phyloP scores from a whole-genome alignment of 2,888 invertebrate genomes.

The Melangyna quadrimaculata region DNA sequence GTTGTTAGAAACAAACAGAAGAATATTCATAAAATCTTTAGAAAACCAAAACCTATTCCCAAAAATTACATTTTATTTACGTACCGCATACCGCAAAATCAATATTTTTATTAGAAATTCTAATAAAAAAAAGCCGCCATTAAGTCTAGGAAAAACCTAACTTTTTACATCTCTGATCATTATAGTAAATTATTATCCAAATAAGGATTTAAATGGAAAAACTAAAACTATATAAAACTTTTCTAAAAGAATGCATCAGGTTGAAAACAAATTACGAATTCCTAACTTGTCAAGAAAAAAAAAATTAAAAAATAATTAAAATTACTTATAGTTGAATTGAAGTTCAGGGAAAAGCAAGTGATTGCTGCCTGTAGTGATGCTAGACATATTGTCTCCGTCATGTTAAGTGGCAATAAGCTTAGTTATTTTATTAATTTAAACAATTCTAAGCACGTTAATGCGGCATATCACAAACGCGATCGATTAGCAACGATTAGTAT shows the following conservation, averaged over 20 bases:
- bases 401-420: constrained; percentile 58
- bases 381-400: constrained; percentile 65
- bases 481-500: constrained; percentile 30
- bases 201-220: not conserved
- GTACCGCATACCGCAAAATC: too few species aligned
- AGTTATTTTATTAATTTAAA: constrained; percentile 46
- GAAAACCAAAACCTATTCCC: too few species aligned
- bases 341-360: constrained; percentile 40
- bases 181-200: not conserved
- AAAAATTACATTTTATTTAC: too few species aligned
- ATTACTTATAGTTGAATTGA: constrained; percentile 2
- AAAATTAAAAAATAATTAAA: not conserved
- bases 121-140: not conserved
- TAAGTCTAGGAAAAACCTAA: not conserved
- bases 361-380: constrained; percentile 44
- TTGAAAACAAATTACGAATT: not conserved
- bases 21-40: too few species aligned
- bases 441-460: constrained; percentile 50
- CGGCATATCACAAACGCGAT: constrained; percentile 30
- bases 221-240: not conserved
- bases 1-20: too few species aligned
- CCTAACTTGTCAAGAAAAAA: not conserved
- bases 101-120: not conserved
- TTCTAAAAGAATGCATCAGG: not conserved
- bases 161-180: not conserved